Conservation (phyloP, 2,797 vertebrate species). For the Pelodytes ibericus region DNA sequence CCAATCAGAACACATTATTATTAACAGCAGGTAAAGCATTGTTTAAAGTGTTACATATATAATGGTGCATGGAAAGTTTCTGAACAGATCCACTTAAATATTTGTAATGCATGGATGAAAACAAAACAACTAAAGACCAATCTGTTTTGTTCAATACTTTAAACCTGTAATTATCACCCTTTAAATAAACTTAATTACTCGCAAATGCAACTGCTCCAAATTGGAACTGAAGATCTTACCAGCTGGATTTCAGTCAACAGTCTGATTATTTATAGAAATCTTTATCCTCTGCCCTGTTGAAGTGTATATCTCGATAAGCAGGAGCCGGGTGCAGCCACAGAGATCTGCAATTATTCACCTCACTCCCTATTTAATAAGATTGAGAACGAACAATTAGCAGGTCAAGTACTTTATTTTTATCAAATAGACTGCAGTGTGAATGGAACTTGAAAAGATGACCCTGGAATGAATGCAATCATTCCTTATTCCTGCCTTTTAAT, state of each 20-base stretch:
- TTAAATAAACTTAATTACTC: too few species aligned
- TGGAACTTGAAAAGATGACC: constrained; percentile 35
- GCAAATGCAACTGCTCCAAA: too few species aligned
- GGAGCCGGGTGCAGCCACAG: not conserved
- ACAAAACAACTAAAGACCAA: too few species aligned
- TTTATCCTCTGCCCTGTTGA: not conserved
- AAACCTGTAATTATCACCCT: too few species aligned
- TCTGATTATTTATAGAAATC: constrained; percentile 4
- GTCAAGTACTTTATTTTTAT: constrained; percentile 49
- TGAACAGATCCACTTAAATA: too few species aligned
- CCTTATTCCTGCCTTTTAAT: constrained; percentile 37
- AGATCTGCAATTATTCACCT: constrained; percentile 33
- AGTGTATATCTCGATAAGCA: not conserved
- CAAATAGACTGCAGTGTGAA: constrained; percentile 43
- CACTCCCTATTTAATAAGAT: constrained; percentile 36
- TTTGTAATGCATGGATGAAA: too few species aligned
- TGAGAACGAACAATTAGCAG: constrained; percentile 47
- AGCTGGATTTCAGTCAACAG: not conserved
- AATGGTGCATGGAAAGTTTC: too few species aligned
- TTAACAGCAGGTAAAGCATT: too few species aligned
- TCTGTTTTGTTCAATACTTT: too few species aligned
- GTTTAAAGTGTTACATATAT: too few species aligned
- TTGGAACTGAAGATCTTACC: not conserved
- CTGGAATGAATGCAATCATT: constrained; percentile 45
- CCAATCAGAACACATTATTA: too few species aligned